A percentile compares a stretch with the other conserved stretches of the same genome.
These are phyloP conservation scores for Uropsilus gracilis DNA, from an alignment of 2,113 vertebrate species.

Conservation along the genomic window DNA sequence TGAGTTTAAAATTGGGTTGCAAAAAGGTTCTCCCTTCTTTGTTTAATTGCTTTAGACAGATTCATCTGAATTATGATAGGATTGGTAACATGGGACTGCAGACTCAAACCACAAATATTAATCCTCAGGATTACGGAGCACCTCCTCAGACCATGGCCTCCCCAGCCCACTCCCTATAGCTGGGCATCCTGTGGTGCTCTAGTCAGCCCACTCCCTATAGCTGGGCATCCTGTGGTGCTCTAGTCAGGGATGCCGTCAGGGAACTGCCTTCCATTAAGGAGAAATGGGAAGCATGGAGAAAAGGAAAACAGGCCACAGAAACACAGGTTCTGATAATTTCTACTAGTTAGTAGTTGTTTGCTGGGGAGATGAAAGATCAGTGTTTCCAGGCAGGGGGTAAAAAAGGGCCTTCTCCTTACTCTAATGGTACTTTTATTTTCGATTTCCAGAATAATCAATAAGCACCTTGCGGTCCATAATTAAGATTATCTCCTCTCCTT, in stretches of 20 bases:
- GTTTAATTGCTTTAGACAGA: conserved; percentile 12
- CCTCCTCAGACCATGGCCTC: not conserved
- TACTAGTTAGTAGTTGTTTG: not conserved
- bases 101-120: not conserved
- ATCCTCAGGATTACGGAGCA: not conserved
- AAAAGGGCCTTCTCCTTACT: not conserved
- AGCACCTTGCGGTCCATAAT: not conserved
- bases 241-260: not conserved
- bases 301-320: not conserved
- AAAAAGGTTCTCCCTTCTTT: conserved; percentile 2
- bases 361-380: not conserved
- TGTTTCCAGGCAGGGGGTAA: not conserved
- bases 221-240: too few species aligned
- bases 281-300: not conserved
- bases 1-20: conserved; percentile 27
- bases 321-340: not conserved
- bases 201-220: too few species aligned
- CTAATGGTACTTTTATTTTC: not conserved
- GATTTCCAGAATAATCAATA: not conserved
- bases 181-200: too few species aligned
- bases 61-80: conserved; percentile 16
- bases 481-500: not conserved
- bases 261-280: not conserved
- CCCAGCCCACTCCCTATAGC: too few species aligned
- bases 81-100: not conserved